Base-by-base conservation (phyloP, 2,888 invertebrate species). In the Polymixis flavicincta region DNA sequence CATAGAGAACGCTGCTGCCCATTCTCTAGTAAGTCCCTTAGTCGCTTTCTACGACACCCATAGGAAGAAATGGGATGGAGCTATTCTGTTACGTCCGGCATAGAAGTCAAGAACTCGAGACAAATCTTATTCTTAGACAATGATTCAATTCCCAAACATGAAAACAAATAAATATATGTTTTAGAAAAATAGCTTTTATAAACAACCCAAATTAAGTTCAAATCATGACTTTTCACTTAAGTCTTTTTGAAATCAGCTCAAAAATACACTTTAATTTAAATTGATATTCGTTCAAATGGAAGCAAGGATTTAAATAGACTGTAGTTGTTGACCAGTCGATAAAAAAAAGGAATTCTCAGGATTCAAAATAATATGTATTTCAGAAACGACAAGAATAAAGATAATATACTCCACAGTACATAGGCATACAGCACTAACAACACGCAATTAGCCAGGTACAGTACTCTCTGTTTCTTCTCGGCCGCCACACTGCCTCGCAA, bases 361-460 rank as follows among this genome's bases (percentile, higher is more conserved):
- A 54, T 54, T 80, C 8, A 81, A 52, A 63, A 74, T 48, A 81
- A 57, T 2, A 64, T 59, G 14, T 75, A 67, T 22, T 67, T 71
- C 1, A 80, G 2, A 6, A 55, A 19, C 1, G 61, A 32, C 17
- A 37, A 55, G 32, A 82, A 54, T 11, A 68, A 19, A 19, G 54
- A 59, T 17, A 78, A 60, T 22, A 78, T 37, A 42, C 66, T 75
- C 78, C 75, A 86, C 54, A 79, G 28, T 2, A 37, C 57, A 59
- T 83, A 86, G 0, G 57, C 25, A 55, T 81, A 85, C 2, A 86
- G 1, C 1, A 11, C 19, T 13, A 78, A 59, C 1, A 83, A 6
- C 0, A 72, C 13, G 6, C 74, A 78, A 52, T 85, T 76, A 0
- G 32, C 71, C 6, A 82, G 63, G 8, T 37, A n/a, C 0, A 85